A percentile compares a stretch with the other conserved stretches of the same genome.
phyloP scores from a whole-genome alignment of 2,797 vertebrate genomes.

The Falco columbarius region DNA sequence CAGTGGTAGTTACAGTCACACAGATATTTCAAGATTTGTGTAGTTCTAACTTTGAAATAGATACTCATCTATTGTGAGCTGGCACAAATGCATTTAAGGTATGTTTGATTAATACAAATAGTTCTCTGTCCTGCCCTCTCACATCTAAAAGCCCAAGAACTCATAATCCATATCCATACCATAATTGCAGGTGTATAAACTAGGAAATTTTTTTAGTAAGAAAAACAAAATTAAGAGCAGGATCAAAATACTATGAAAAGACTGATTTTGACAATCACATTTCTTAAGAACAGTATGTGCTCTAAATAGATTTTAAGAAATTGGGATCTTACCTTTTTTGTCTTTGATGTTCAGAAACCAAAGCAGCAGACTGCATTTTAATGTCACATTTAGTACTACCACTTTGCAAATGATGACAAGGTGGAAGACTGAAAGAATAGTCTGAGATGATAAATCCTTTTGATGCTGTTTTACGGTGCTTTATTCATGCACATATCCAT shows the following conservation, averaged over 20 bases:
- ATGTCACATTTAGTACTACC: neutral
- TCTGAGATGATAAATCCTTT: neutral
- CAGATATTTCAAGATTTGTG: neutral
- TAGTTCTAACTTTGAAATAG: neutral
- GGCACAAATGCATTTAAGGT: neutral
- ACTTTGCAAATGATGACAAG: neutral
- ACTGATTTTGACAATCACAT: neutral
- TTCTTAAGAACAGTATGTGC: neutral
- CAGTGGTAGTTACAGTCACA: neutral
- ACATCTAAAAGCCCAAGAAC: neutral
- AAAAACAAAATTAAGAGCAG: neutral
- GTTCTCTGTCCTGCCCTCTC: neutral
- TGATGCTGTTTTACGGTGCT: neutral
- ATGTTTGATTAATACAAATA: neutral
- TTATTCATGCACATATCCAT: neutral
- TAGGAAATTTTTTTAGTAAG: neutral
- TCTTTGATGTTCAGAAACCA: neutral
- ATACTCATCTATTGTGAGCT: neutral
- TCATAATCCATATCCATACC: neutral
- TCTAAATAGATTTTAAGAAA: neutral
- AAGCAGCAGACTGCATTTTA: neutral
- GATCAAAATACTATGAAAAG: neutral
- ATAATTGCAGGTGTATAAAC: neutral
- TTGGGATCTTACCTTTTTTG: constrained; percentile 47
- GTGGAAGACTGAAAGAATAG: neutral